Base-by-base conservation (phyloP, 2,797 vertebrate species). In the Heterohyrax brucei region DNA sequence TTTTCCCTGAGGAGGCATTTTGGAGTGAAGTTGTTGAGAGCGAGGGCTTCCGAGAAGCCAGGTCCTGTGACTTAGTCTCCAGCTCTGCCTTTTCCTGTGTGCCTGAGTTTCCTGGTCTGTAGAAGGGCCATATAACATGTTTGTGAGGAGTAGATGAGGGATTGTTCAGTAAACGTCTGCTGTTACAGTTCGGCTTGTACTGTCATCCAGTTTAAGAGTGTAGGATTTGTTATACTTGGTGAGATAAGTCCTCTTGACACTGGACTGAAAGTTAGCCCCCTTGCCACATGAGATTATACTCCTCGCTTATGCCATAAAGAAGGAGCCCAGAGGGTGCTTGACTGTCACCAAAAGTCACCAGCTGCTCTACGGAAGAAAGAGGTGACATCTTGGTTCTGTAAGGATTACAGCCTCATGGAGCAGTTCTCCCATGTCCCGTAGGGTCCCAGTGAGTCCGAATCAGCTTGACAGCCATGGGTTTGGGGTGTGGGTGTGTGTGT, bases 31-130 rank as follows among this genome's bases (percentile, higher is more conserved):
- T 61, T 50, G 24, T 84, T 89, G 24, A 64, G 44, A 83, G 48
- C 19, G 50, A 64, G 53, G 56, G 8, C 24, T 30, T 61, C 13
- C 7, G 2, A 70, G 89, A 78, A 81, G 44, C 18, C 50, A 5
- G n/a, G 24, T 89, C 44, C 3, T 77, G 64, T 56, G 66, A 30
- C 86, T 82, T 62, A 78, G 53, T 39, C n/a, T 73, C 39, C 0
- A 30, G 48, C 87, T 44, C 88, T 86, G 83, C 12, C 48, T 21
- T 59, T 87, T 56, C 10, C n/a, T 61, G 0, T 50, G 53, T 7
- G 28, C 50, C 87, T 59, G 28, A 16, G 26, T 80, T 64, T 77
- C 28, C 61, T 83, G 82, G 64, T 62, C 72, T 93, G 53, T 94
- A 68, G 19, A 46, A 0, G 4, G 28, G 81, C 50, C 64, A 19